Conservation (phyloP, 1,140 invertebrate species). For the Parapsyche elsis region DNA sequence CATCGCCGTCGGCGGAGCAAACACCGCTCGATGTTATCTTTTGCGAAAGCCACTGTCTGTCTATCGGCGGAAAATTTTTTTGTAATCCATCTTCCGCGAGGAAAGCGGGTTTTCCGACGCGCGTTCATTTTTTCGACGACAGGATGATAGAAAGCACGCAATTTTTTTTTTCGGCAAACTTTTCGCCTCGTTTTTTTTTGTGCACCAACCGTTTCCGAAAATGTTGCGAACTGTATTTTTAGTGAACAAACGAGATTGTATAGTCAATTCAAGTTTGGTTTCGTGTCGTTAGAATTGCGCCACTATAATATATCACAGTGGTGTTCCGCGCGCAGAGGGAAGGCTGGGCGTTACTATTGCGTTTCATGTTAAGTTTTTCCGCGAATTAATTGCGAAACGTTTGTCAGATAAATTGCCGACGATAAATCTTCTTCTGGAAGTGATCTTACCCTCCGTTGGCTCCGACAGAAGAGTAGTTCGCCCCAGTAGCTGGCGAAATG, state of each 20-base stretch:
- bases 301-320: too few species aligned
- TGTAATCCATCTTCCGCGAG: not conserved
- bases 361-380: constrained; percentile 45
- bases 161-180: not conserved
- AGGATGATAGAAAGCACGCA: not conserved
- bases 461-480: not conserved
- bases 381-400: constrained; percentile 47
- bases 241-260: too few species aligned
- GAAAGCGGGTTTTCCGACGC: not conserved
- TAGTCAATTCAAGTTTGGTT: too few species aligned
- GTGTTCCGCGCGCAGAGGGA: too few species aligned
- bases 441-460: not conserved
- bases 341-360: not conserved
- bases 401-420: constrained; percentile 52
- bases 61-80: not conserved
- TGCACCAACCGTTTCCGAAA: too few species aligned
- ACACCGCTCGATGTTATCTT: not conserved
- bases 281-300: too few species aligned
- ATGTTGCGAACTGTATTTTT: not conserved
- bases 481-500: constrained; percentile 32
- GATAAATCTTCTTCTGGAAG: constrained; percentile 47
- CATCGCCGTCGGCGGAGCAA: not conserved
- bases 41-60: not conserved
- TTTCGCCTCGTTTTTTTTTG: not conserved
- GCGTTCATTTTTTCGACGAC: not conserved